phyloP scores from a whole-genome alignment of 2,888 invertebrate species.

The Thalpophila matura region DNA sequence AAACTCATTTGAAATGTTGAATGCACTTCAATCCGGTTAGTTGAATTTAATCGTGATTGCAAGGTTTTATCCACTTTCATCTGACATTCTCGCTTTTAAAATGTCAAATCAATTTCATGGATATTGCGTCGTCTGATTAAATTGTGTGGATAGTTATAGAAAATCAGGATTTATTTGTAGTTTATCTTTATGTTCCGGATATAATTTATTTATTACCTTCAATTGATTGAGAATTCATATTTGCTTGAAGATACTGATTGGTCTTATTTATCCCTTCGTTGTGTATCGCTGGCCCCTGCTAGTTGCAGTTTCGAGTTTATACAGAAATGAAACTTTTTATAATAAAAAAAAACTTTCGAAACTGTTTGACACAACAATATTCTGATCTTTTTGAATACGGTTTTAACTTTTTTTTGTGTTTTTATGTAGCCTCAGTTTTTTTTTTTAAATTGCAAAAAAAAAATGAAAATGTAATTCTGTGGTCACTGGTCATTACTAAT shows the following conservation, averaged over 20 bases:
- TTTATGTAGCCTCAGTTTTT: too few species aligned
- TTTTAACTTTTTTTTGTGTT: too few species aligned
- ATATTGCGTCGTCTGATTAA: not conserved
- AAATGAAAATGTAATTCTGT: too few species aligned
- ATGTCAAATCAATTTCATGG: constrained; percentile 43
- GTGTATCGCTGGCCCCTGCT: not conserved
- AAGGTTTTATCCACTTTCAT: constrained; percentile 45
- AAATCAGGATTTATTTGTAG: not conserved
- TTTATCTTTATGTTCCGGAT: not conserved
- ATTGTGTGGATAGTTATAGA: not conserved
- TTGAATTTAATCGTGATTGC: constrained; percentile 37
- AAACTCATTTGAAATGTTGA: constrained; percentile 23
- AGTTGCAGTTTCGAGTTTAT: too few species aligned
- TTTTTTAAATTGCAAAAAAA: too few species aligned
- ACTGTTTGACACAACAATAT: too few species aligned
- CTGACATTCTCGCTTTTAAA: constrained; percentile 27
- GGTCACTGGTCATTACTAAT: too few species aligned
- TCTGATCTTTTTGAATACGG: too few species aligned
- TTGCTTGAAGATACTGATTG: not conserved
- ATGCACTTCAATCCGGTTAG: constrained; percentile 35
- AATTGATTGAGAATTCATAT: not conserved
- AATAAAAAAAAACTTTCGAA: too few species aligned
- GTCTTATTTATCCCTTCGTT: not conserved
- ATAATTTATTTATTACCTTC: not conserved
- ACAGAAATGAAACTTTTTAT: too few species aligned